Conservation (phyloP, 2,797 vertebrate species). For the Alca torda region DNA sequence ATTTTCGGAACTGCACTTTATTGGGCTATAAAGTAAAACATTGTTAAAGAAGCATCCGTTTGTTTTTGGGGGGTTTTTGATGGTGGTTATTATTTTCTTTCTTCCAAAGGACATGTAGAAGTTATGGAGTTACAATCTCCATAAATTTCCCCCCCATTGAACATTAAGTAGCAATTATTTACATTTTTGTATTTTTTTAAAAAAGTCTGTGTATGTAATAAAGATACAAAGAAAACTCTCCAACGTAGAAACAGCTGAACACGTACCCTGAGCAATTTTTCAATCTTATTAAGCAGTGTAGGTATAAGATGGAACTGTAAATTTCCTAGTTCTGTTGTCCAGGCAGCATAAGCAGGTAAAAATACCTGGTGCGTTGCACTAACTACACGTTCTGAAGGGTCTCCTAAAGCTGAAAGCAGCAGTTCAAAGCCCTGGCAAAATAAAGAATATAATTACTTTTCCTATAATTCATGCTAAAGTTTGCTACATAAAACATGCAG, state of each 20-base stretch:
- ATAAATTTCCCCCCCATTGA: not conserved
- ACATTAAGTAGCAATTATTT: not conserved
- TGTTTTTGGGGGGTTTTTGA: not conserved
- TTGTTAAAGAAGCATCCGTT: not conserved
- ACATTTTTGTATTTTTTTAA: not conserved
- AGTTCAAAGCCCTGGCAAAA: constrained; percentile 91
- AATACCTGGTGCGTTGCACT: constrained; percentile 97
- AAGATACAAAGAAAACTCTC: not conserved
- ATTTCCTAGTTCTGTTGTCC: constrained; percentile 93
- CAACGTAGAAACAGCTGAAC: not conserved
- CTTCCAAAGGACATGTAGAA: not conserved
- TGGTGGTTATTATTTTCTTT: not conserved
- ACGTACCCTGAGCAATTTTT: constrained; percentile 91
- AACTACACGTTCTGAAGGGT: constrained; percentile 96
- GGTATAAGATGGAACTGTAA: constrained; percentile 92
- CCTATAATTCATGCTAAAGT: not conserved
- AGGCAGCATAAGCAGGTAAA: constrained; percentile 96
- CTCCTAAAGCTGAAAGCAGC: constrained; percentile 90
- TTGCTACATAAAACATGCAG: not conserved
- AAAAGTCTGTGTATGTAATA: not conserved
- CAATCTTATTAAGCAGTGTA: constrained; percentile 91
- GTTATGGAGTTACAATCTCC: not conserved
- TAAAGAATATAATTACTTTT: not conserved
- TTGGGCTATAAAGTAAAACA: not conserved
- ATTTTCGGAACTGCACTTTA: not conserved